These are phyloP conservation scores for Drosophila meridionalis DNA, from an alignment of 2,888 invertebrate species.

Conservation along the genomic window DNA sequence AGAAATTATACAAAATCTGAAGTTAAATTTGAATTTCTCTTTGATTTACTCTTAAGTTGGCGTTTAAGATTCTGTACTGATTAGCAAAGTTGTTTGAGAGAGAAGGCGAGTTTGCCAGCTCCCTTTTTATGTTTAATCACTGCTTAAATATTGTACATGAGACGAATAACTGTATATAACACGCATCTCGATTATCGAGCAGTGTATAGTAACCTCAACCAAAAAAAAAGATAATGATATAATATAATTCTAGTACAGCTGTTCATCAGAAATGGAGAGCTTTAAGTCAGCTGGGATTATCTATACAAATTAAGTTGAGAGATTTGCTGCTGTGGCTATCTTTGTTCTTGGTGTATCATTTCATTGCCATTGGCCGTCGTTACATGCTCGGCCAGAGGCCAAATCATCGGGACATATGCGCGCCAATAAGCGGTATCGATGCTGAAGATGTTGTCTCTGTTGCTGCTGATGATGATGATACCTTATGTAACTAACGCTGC, in stretches of 20 bases:
- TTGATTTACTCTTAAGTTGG: slow-evolving; percentile 13
- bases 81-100: not conserved
- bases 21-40: slow-evolving; percentile 39
- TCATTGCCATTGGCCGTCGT: slow-evolving; percentile 13
- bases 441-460: slow-evolving; percentile 48
- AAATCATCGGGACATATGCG: slow-evolving; percentile 46
- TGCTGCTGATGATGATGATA: slow-evolving; percentile 66
- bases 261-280: not conserved
- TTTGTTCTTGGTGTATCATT: slow-evolving; percentile 8
- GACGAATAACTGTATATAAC: not conserved
- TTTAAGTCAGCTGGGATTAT: not conserved
- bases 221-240: no score
- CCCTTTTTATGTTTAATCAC: not conserved
- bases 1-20: slow-evolving; percentile 5
- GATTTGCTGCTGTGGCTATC: slow-evolving; percentile 22
- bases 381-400: slow-evolving; percentile 15
- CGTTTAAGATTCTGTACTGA: not conserved
- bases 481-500: slow-evolving; percentile 80
- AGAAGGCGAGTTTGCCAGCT: not conserved
- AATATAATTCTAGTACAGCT: no score
- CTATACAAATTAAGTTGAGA: not conserved
- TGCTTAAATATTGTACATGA: not conserved
- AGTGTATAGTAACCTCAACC: no score
- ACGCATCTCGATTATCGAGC: not conserved
- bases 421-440: slow-evolving; percentile 47